These are phyloP conservation scores for Tetheella fluctuosa DNA, from an alignment of 2,888 invertebrate species.

Conservation along the genomic window DNA sequence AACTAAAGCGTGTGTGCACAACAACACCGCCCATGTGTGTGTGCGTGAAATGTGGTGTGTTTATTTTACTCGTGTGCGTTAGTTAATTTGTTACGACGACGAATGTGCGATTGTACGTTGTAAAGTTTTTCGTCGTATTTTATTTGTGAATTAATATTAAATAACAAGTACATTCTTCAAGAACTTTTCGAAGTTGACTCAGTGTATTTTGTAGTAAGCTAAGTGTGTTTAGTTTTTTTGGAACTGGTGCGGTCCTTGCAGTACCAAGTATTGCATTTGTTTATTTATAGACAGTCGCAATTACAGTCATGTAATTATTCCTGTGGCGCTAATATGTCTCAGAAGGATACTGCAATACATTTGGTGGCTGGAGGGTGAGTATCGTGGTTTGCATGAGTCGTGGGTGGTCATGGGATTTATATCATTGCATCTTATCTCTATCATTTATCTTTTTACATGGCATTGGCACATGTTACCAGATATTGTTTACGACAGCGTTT, in stretches of 20 bases:
- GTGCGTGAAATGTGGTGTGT: constrained; percentile 19
- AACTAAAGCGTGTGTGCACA: constrained; percentile 21
- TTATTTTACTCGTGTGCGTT: constrained; percentile 39
- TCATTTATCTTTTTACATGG: constrained; percentile 35
- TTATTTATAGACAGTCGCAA: constrained; percentile 82
- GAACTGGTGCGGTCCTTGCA: constrained; percentile 49
- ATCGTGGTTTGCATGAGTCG: no score
- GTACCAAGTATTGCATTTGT: constrained; percentile 74
- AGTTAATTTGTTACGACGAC: constrained; percentile 46
- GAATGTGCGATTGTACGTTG: constrained; percentile 42
- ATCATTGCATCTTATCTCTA: constrained; percentile 29
- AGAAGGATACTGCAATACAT: constrained; percentile 95
- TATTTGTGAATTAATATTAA: constrained; percentile 32
- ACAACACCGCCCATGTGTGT: constrained; percentile 19
- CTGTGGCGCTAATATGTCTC: constrained; percentile 86
- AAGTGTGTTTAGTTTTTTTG: neutral
- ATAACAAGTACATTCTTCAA: constrained; percentile 24
- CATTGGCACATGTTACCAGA: constrained; percentile 57
- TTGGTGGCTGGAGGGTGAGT: constrained; percentile 98
- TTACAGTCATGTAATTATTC: constrained; percentile 81
- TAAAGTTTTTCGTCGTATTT: constrained; percentile 48
- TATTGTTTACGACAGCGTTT: constrained; percentile 56
- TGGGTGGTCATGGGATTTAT: constrained; percentile 28
- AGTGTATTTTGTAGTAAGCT: neutral
- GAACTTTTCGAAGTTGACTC: neutral